Evolutionary conservation across 2,888 invertebrate genomes (phyloP).

Genomic region (Rhagonycha fulva): DNA sequence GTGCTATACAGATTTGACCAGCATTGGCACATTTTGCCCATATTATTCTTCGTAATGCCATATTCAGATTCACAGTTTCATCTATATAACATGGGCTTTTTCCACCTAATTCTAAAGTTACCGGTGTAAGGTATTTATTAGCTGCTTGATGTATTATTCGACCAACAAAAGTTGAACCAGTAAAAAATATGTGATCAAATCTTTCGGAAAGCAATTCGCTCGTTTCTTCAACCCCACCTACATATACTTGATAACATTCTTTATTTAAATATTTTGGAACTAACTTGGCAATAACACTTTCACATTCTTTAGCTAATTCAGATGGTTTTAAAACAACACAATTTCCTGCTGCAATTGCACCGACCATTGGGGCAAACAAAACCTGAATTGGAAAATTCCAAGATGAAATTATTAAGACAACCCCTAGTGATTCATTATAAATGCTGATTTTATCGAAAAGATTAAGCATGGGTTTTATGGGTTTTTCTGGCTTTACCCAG

Average conservation of each 20-base stretch:
- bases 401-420: constrained; percentile 86
- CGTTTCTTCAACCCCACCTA: constrained; percentile 85
- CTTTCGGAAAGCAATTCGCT: constrained; percentile 81
- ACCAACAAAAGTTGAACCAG: constrained; percentile 86
- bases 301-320: constrained; percentile 77
- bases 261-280: constrained; percentile 90
- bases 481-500: constrained; percentile 78
- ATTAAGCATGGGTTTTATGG: constrained; percentile 71
- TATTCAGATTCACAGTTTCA: constrained; percentile 74
- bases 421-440: constrained; percentile 90
- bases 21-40: constrained; percentile 95
- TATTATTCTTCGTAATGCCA: constrained; percentile 79
- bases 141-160: constrained; percentile 88
- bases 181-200: constrained; percentile 97
- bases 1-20: constrained; percentile 96
- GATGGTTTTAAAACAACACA: constrained; percentile 91
- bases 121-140: constrained; percentile 88
- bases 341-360: constrained; percentile 94
- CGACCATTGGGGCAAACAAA: constrained; percentile 75
- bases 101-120: constrained; percentile 86
- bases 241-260: constrained; percentile 81
- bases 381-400: constrained; percentile 98
- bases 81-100: constrained; percentile 92
- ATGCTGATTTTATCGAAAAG: constrained; percentile 74
- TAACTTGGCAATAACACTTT: constrained; percentile 72